Base-by-base conservation (phyloP, 2,113 vertebrate species). In the Plestiodon gilberti region DNA sequence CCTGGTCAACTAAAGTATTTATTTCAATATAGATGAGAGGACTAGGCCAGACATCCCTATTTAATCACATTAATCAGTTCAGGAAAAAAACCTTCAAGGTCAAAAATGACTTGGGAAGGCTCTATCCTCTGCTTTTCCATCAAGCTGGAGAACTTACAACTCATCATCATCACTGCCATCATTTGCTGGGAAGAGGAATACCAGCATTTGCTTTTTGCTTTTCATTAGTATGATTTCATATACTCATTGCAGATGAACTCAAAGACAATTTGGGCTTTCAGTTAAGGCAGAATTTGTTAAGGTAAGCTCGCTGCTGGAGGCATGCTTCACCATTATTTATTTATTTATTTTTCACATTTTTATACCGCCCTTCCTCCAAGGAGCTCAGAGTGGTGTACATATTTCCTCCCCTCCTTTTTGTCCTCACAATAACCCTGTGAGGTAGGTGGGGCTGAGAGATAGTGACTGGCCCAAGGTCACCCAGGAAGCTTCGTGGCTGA, bases 61-160 rank as follows among this genome's bases (percentile, higher is more conserved):
- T 87, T 81, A 55, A 87, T 87, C 70, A 87, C 38, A 61, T 59
- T 81, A 87, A 87, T 87, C 85, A 75, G n/a, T 69, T 43, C 74
- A 55, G n/a, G 83, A 55, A 85, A 73, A 48, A 48, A 48, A 48
- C 43, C 43, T 48, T 81, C n/a, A 35, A 65, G 70, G n/a, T 81
- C 65, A 59, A 33, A 87, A 87, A 81, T 75, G 69, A 69, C 78
- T 84, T 48, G 59, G 59, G 38, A 84, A 76, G 71, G 71, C 11
- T 65, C 64, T 74, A 40, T 64, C 64, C 18, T 35, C 55, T 48
- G 38, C 69, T 65, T 62, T 59, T 55, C 70, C 70, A 52, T 81
- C 43, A 74, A 62, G 48, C 59, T n/a, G 40, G 17, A 61, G 57
- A 20, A 7, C 35, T 62, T 23, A 30, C 13, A 64, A 74, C 40